Base-by-base conservation (phyloP, 2,797 vertebrate genomes). In the Lates japonicus region DNA sequence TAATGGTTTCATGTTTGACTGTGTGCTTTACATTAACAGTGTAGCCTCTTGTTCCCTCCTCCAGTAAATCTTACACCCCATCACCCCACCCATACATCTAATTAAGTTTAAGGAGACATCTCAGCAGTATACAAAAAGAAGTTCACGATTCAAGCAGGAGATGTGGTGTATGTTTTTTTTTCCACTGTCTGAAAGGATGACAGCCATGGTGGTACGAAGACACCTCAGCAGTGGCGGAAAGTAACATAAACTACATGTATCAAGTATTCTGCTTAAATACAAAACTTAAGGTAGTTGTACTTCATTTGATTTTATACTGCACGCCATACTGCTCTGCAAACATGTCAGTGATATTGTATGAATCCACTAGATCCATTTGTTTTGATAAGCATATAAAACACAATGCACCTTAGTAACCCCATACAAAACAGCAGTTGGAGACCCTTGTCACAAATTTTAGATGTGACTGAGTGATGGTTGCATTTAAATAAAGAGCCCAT, bases 21-120 rank as follows among this genome's bases (percentile, higher is more conserved):
- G 44, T 9, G 1, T 55, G 70, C 63, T 71, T 76, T 76, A 81
- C 62, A 62, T 81, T 35, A 78, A 80, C 77, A 88, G 80, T 52
- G 33, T 74, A 71, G 78, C 62, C 33, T 83, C 66, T 19, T 22
- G 16, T 46, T 44, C 5, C 22, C 37, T 52, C 25, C 41, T 63
- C 51, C 49, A n/a, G 55, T 70, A 91, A 87, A 93, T 72, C 33
- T 16, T 16, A 86, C 78, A 78, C 62, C 13, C 19, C 17, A 70
- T 81, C 61, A 41, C 79, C 58, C 80, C 81, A 78, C 44, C 69
- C 71, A 87, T 87, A 76, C 71, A 88, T 92, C 81, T 75, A 91
- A 82, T 92, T 79, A 84, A 79, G 79, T 62, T 73, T 65, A 49
- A 41, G 37, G 61, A 39, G 70, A 72, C 72, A 22, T 81, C 78